A percentile compares a stretch with the other conserved stretches of the same genome.
These are phyloP conservation scores for Coelinius sp. DNA, from an alignment of 2,888 invertebrate species.

Conservation along the genomic window DNA sequence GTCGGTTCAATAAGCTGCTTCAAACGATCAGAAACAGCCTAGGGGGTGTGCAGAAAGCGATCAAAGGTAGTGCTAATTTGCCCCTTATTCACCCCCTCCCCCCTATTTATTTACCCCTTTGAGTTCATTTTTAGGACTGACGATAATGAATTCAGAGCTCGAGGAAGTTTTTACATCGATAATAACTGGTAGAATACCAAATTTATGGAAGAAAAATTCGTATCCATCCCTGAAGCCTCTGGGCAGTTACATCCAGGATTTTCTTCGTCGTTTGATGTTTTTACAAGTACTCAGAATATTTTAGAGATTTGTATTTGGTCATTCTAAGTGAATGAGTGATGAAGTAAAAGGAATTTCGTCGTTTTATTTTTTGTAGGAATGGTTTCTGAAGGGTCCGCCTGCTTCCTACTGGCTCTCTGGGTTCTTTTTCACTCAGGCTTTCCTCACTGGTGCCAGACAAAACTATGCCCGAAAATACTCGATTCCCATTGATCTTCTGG, in stretches of 20 bases:
- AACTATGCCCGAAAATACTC: conserved; percentile 93
- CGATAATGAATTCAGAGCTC: conserved; percentile 87
- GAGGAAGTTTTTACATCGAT: conserved; percentile 90
- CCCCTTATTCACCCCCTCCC: background rate
- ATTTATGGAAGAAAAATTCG: conserved; percentile 87
- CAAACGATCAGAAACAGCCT: conserved; percentile 82
- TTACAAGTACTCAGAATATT: conserved; percentile 78
- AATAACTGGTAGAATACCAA: conserved; percentile 87
- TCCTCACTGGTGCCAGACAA: conserved; percentile 94
- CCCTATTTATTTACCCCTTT: background rate
- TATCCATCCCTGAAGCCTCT: conserved; percentile 95
- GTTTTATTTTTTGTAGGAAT: conserved; percentile 73
- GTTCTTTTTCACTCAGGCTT: conserved; percentile 96
- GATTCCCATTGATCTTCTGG: conserved; percentile 91
- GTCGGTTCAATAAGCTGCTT: conserved; percentile 83
- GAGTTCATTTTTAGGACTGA: conserved; percentile 76
- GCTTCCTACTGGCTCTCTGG: conserved; percentile 92
- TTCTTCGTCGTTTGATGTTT: conserved; percentile 86
- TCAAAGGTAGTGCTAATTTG: conserved; percentile 78
- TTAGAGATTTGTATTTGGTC: background rate
- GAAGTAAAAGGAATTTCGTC: conserved; percentile 1
- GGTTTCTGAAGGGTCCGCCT: conserved; percentile 89
- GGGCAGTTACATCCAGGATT: conserved; percentile 89
- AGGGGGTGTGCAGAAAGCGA: conserved; percentile 87
- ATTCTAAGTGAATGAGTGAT: background rate